Evolutionary conservation across 2,888 invertebrate species (phyloP).

Genomic region (Sclerodermus sp.): DNA sequence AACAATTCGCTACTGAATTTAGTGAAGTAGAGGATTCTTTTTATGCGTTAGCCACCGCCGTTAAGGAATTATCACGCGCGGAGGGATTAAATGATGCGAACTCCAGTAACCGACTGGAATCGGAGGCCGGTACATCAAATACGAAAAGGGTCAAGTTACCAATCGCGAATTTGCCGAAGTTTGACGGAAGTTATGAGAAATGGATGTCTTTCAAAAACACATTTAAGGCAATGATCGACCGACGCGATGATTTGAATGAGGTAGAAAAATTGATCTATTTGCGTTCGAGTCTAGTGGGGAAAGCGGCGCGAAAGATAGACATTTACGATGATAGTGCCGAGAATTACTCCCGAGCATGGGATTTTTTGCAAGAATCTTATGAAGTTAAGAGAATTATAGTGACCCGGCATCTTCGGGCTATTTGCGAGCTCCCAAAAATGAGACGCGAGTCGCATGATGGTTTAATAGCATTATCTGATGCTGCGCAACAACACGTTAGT

Average conservation of each 20-base stretch:
- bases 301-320: slow-evolving; percentile 22
- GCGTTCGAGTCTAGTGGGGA: slow-evolving; percentile 17
- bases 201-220: slow-evolving; percentile 23
- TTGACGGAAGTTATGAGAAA: slow-evolving; percentile 18
- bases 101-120: too few species aligned
- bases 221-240: slow-evolving; percentile 19
- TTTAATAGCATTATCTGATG: background rate
- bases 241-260: slow-evolving; percentile 9
- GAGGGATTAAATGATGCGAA: too few species aligned
- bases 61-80: too few species aligned
- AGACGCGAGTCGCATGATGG: background rate
- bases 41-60: too few species aligned
- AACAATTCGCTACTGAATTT: too few species aligned
- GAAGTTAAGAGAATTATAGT: too few species aligned
- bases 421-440: too few species aligned
- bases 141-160: slow-evolving; percentile 13
- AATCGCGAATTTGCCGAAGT: slow-evolving; percentile 15
- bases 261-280: slow-evolving; percentile 25
- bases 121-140: too few species aligned
- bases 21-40: too few species aligned
- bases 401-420: too few species aligned
- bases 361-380: too few species aligned
- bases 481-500: slow-evolving; percentile 12
- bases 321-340: slow-evolving; percentile 15
- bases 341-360: slow-evolving; percentile 15